Evolutionary conservation across 2,113 vertebrate genomes (phyloP).

Genomic region (Dicaeum eximium): DNA sequence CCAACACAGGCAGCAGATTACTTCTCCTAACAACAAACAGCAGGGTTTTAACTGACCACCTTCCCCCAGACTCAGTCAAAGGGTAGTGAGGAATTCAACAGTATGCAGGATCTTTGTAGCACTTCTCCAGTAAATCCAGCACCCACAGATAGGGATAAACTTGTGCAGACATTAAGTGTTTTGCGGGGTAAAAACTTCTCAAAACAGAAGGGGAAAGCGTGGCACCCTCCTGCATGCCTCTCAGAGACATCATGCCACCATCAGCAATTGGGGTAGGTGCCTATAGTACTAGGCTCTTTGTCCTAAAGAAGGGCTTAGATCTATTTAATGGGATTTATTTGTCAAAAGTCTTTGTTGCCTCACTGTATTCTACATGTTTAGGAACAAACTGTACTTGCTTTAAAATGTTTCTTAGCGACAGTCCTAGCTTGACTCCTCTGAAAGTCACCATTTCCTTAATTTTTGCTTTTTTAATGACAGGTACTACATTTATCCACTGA

Average conservation of each 20-base stretch:
- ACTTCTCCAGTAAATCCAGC: neutral
- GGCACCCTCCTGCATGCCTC: neutral
- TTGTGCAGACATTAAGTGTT: neutral
- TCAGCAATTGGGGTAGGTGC: neutral
- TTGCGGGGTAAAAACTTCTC: neutral
- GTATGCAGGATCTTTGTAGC: neutral
- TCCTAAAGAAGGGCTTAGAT: neutral
- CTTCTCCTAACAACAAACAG: neutral
- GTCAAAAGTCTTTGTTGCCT: neutral
- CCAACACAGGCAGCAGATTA: neutral
- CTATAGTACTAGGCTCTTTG: neutral
- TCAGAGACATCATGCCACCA: neutral
- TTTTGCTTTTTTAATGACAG: slow-evolving; percentile 24
- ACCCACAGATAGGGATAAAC: neutral
- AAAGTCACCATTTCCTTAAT: neutral
- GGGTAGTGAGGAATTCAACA: neutral
- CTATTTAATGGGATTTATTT: neutral
- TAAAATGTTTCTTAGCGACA: neutral
- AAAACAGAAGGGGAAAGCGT: neutral
- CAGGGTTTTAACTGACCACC: neutral
- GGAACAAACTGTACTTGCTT: neutral
- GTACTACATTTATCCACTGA: neutral
- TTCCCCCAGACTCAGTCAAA: neutral
- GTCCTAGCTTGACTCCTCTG: neutral
- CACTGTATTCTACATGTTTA: neutral